Base-by-base conservation (phyloP, 2,888 invertebrate species). In the Clistopyga incitator region DNA sequence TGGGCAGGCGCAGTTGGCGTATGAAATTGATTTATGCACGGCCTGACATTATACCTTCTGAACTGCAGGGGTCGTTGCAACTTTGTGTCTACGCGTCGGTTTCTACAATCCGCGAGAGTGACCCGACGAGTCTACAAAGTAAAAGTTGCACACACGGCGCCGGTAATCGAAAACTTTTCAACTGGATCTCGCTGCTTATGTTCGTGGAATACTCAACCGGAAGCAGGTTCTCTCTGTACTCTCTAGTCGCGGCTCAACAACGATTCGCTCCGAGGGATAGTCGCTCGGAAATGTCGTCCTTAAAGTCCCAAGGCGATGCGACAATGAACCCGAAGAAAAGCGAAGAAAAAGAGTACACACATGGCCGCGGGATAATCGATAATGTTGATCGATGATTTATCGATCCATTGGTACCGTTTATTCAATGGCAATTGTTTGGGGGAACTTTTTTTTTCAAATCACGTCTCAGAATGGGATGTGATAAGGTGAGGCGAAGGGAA, bases 101-200 rank as follows among this genome's bases (percentile, higher is more conserved):
- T 47, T 64, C 54, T 42, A 34, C 59, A 20, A 29, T 64, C 59
- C 25, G 67, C 42, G 78, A 74, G 78, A 75, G 78, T 74, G 74
- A 75, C 70, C 56, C 47, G 74, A 75, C 78, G 70, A 34, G 78
- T 82, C 54, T 68, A 78, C 61, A 68, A 75, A 75, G 82, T 82
- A 82, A 82, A 82, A 82, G 82, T 82, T 74, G 54, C 45, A 59
- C 50, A n/a, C 59, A 67, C 54, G 71, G 34, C 25, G 15, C 50
- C 8, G 38, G 52, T 34, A 42, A 23, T 42, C 25, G 45, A 72
- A 59, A 56, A 59, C 42, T 59, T 59, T 72, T 42, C 11, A 38
- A 45, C 56, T 72, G 56, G 42, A 72, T 72, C 25, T 18, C 25
- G 56, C 15, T 42, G 42, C 42, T 38, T 42, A 15, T 42, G 56